These are phyloP conservation scores for Andrena dorsata DNA, from an alignment of 2,888 invertebrate genomes.

Conservation along the genomic window DNA sequence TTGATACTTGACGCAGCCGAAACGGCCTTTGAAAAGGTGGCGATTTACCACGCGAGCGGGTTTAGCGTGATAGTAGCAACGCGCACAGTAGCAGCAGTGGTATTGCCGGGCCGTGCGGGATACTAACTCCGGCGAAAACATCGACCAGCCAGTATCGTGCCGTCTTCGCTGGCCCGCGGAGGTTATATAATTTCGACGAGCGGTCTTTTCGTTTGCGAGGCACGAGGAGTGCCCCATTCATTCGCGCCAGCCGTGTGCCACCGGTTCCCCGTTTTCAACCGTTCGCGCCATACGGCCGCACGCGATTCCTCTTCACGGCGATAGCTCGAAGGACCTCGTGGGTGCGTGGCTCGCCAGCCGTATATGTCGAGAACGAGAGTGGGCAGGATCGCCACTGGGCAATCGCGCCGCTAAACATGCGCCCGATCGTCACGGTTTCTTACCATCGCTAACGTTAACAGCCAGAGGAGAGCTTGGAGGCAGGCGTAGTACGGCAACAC, in stretches of 20 bases:
- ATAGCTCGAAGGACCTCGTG: constrained; percentile 20
- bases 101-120: constrained; percentile 47
- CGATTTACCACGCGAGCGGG: constrained; percentile 40
- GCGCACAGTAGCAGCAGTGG: constrained; percentile 48
- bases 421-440: constrained; percentile 47
- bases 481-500: constrained; percentile 45
- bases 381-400: constrained; percentile 50
- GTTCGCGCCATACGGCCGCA: constrained; percentile 35
- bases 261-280: constrained; percentile 18
- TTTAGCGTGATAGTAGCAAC: constrained; percentile 42
- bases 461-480: constrained; percentile 45
- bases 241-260: constrained; percentile 20
- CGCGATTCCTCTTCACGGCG: not conserved
- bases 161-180: constrained; percentile 50
- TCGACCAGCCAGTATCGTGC: constrained; percentile 49
- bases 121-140: constrained; percentile 69
- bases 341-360: constrained; percentile 15
- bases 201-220: constrained; percentile 64
- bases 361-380: constrained; percentile 50
- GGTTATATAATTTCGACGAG: constrained; percentile 75
- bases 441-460: constrained; percentile 59
- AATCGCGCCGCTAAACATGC: constrained; percentile 67
- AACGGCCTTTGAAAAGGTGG: constrained; percentile 23
- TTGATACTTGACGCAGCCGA: constrained; percentile 31
- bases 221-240: constrained; percentile 50